Evolutionary conservation across 2,113 vertebrate genomes (phyloP).

Genomic region (Vulpes ferrilata): DNA sequence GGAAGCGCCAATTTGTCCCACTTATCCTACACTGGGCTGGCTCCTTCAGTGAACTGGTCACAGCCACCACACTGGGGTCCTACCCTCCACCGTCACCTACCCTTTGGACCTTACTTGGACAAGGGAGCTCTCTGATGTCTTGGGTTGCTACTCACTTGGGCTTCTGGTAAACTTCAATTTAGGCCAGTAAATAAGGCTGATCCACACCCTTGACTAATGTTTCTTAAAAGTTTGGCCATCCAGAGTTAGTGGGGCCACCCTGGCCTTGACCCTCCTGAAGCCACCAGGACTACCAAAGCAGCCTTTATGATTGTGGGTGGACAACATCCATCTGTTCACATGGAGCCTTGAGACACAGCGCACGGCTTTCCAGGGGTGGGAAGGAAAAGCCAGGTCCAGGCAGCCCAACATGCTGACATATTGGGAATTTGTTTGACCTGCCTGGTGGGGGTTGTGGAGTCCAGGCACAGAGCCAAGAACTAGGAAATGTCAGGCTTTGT

Average conservation of each 20-base stretch:
- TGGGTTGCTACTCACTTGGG: neutral
- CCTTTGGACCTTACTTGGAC: neutral
- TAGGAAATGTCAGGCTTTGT: conserved; percentile 66
- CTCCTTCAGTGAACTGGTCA: fast-evolving
- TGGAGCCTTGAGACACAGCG: neutral
- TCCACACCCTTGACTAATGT: neutral
- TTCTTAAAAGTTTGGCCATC: neutral
- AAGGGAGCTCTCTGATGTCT: neutral
- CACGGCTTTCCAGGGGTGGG: neutral
- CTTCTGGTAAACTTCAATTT: neutral
- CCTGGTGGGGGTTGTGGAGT: conserved; percentile 39
- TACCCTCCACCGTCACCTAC: fast-evolving
- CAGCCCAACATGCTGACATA: neutral
- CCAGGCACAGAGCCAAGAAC: conserved; percentile 66
- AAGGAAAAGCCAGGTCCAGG: neutral
- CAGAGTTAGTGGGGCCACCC: neutral
- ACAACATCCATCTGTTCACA: neutral
- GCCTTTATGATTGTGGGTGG: neutral
- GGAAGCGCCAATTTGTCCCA: neutral
- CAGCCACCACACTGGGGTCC: fast-evolving
- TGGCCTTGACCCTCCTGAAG: neutral
- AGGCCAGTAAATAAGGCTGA: neutral
- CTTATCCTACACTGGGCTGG: neutral
- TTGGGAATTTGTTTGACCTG: conserved; percentile 12
- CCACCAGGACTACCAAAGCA: neutral